Evolutionary conservation across 2,113 vertebrate genomes (phyloP), one percentile per base, ranked within the genome.

Genomic region (Nibea albiflora): DNA sequence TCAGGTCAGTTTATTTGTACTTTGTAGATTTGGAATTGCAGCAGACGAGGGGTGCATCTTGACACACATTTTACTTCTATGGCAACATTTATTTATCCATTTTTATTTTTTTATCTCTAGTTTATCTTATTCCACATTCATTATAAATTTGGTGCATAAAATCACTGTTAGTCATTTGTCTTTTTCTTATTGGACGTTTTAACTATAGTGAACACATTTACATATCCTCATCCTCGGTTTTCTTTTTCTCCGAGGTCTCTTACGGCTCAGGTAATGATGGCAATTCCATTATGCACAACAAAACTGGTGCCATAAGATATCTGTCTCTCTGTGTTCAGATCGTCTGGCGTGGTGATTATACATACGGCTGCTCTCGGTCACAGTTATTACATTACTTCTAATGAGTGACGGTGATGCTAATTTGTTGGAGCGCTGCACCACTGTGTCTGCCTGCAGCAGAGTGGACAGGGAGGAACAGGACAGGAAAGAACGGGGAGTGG

Each of bases 401-500:
- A 24, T 80, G 83, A 90, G 61, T 84, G 86, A 85, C 67, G 47
- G 66, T 78, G 70, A 90, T 81, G 24, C 67, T 88, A 88, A 89
- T 92, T 53, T 16, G 68, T 39, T 42, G 66, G 12, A 81, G 64
- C 31, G 14, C 50, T 46, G 74, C 19, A 4, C 52, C 26, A 58
- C n/a, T 92, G 96, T 20, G 53, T 66, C 91, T 93, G 95, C 95
- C 96, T 47, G 11, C 31, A 64, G 67, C 63, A 94, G 95, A 73
- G 94, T 95, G 56, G 95, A 96, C 86, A 35, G 50, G 0, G 26
- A 60, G 50, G 50, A 14, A 68, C 5, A 15, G 52, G 15, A 4
- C 49, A 35, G 74, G 15, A 28, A 11, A 47, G 26, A 24, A 74
- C 49, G 62, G 24, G 1, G 46, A 17, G 7, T 26, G 52, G 63